Evolutionary conservation across 92 coral and sea anemone species (phyloP).

Genomic region (Meandrina meandrites): DNA sequence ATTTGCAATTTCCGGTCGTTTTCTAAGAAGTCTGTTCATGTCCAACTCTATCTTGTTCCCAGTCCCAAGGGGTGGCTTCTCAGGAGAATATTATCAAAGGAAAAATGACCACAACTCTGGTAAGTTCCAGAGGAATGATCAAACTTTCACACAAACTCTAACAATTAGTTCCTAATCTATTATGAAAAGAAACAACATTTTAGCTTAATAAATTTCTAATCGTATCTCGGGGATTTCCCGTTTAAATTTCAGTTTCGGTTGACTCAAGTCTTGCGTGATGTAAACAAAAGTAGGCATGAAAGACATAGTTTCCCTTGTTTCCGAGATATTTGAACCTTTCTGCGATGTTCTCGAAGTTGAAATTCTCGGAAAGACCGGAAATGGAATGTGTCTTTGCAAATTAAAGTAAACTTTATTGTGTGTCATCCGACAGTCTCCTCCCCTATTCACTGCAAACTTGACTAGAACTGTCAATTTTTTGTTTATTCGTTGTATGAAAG

Average conservation of each 20-base stretch:
- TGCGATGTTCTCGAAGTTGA: neutral
- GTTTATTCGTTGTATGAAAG: neutral
- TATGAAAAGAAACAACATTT: neutral
- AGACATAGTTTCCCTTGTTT: too few relatives aligned
- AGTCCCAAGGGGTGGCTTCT: too few relatives aligned
- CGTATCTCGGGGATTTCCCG: neutral
- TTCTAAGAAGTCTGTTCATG: too few relatives aligned
- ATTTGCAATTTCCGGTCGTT: too few relatives aligned
- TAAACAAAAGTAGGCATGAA: too few relatives aligned
- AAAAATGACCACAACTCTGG: too few relatives aligned
- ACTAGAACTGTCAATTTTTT: neutral
- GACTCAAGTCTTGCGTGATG: too few relatives aligned
- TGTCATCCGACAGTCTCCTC: neutral
- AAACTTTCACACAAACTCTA: too few relatives aligned
- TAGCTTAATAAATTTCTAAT: neutral
- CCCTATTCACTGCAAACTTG: neutral
- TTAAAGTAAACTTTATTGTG: too few relatives aligned
- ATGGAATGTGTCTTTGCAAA: neutral
- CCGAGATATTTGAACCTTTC: neutral
- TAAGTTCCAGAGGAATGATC: too few relatives aligned
- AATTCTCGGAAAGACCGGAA: neutral
- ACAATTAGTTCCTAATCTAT: neutral
- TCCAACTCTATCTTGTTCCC: too few relatives aligned
- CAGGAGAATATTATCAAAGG: too few relatives aligned
- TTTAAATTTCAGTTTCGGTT: neutral